Conservation (phyloP, 2,797 vertebrate species). For the Phylloscopus collybita region DNA sequence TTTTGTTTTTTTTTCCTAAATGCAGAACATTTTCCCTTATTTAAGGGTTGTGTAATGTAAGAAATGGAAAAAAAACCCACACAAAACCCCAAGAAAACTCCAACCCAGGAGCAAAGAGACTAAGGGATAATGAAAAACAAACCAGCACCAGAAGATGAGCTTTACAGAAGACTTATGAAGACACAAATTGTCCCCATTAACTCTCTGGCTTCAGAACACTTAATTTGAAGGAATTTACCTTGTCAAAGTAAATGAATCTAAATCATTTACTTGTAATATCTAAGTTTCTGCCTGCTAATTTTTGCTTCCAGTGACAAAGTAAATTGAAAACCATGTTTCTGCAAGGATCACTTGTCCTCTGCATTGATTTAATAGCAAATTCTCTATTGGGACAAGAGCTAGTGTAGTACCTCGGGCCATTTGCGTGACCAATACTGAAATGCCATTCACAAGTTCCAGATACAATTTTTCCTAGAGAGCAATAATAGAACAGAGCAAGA, state of each 20-base stretch:
- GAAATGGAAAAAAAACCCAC: not conserved
- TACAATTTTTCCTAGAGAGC: not conserved
- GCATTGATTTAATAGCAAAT: not conserved
- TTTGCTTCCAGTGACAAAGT: not conserved
- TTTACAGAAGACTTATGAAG: not conserved
- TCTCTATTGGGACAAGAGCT: not conserved
- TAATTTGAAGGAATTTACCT: not conserved
- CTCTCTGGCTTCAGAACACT: not conserved
- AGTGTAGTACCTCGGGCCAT: not conserved
- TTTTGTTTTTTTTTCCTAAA: not conserved
- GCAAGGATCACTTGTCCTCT: not conserved
- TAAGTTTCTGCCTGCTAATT: not conserved
- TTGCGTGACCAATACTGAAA: not conserved
- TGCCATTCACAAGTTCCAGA: not conserved
- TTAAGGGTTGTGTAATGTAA: not conserved
- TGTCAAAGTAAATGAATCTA: not conserved
- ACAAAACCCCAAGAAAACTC: not conserved
- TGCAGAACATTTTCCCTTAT: not conserved
- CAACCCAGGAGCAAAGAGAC: not conserved
- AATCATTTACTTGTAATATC: not conserved
- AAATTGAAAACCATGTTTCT: not conserved
- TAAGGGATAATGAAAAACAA: not conserved
- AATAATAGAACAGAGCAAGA: too few species aligned
- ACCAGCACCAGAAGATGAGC: not conserved
- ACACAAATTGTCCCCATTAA: not conserved